A percentile compares a stretch with the other conserved stretches of the same genome.
Conservation (phyloP, 2,113 vertebrate genomes). For the Percopsis transmontana region DNA sequence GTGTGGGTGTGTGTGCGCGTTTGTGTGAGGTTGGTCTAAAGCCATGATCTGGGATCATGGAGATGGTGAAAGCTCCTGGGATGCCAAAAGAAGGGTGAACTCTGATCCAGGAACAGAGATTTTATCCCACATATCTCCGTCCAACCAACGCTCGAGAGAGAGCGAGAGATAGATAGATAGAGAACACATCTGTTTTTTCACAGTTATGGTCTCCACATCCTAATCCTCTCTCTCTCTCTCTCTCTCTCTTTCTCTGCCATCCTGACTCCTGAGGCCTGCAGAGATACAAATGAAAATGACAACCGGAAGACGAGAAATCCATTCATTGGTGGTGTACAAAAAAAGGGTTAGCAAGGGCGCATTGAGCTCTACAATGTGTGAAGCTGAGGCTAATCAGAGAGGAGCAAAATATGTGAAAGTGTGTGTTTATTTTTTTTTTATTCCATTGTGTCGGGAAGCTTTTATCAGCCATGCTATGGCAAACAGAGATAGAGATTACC, state of each 20-base stretch:
- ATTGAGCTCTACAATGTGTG: no score
- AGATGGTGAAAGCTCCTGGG: conserved; percentile 36
- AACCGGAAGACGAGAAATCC: no score
- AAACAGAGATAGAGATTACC: no score
- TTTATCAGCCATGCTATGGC: no score
- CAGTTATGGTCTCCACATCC: conserved; percentile 54
- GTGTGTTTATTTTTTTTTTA: no score
- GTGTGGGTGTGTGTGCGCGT: conserved; percentile 6
- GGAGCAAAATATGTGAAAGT: no score
- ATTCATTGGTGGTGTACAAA: no score
- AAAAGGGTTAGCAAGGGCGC: no score
- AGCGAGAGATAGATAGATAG: conserved; percentile 34
- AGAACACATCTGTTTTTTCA: conserved; percentile 51
- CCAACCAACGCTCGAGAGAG: conserved; percentile 27
- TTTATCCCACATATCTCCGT: conserved; percentile 56
- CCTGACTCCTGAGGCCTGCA: not conserved
- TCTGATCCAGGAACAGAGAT: conserved; percentile 52
- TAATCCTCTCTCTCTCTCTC: conserved; percentile 25
- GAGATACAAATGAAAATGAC: no score
- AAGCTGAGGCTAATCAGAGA: no score
- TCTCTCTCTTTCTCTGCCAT: not conserved
- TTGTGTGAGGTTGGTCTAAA: conserved; percentile 34
- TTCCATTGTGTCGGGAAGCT: no score
- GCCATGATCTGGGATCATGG: conserved; percentile 20
- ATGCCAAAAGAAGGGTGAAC: conserved; percentile 54